Evolutionary conservation across 2,113 vertebrate genomes (phyloP).

Genomic region (Bombycilla garrulus): DNA sequence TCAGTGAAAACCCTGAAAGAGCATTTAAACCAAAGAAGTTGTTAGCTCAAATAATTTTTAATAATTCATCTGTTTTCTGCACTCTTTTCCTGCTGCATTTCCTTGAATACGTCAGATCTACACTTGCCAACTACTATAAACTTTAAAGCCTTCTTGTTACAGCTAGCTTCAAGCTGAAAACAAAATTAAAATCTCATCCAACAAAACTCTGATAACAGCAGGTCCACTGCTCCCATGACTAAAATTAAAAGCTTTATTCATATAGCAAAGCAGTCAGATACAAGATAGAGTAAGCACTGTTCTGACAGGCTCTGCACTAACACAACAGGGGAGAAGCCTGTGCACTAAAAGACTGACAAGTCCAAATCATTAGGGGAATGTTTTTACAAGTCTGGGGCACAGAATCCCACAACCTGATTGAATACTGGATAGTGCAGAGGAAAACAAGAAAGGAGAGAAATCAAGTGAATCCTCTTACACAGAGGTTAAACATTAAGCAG

Average conservation of each 20-base stretch:
- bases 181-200: slow-evolving; percentile 7
- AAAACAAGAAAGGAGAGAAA: not conserved
- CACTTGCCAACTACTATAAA: not conserved
- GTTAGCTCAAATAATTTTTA: not conserved
- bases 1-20: not conserved
- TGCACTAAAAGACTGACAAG: not conserved
- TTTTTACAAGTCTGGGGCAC: not conserved
- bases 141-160: not conserved
- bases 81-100: not conserved
- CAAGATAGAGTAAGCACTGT: not conserved
- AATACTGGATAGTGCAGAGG: not conserved
- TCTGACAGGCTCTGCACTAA: not conserved
- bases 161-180: not conserved
- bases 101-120: not conserved
- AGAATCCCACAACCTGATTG: not conserved
- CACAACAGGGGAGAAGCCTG: not conserved
- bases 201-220: not conserved
- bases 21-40: not conserved
- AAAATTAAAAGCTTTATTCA: not conserved
- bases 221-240: not conserved
- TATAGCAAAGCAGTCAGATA: not conserved
- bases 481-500: not conserved
- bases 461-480: not conserved
- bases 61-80: not conserved
- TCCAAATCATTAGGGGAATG: not conserved